These are phyloP conservation scores for Chelonoidis abingdonii DNA, from an alignment of 2,113 vertebrate species.

Conservation along the genomic window DNA sequence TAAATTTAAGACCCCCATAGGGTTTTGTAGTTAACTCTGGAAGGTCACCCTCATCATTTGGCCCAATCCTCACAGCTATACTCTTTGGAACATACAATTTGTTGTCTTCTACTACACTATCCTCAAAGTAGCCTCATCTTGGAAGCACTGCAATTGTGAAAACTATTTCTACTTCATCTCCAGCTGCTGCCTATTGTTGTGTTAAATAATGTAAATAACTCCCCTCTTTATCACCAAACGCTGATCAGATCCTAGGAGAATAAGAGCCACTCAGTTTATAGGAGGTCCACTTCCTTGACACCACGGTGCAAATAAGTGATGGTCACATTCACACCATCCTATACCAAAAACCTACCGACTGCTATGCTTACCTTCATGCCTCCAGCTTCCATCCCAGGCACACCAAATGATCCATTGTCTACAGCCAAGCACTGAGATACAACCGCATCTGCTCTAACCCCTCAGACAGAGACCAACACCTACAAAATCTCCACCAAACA, in stretches of 20 bases:
- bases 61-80: rapidly evolving
- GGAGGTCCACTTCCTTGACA: too few species aligned
- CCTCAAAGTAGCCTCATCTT: neutral
- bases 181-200: neutral
- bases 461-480: too few species aligned
- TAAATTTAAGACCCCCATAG: neutral
- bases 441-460: too few species aligned
- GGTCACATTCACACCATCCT: too few species aligned
- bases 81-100: neutral
- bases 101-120: neutral
- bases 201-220: neutral
- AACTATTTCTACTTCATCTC: neutral
- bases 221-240: neutral
- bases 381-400: too few species aligned
- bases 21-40: neutral
- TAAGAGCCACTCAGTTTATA: neutral
- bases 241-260: neutral
- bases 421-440: too few species aligned
- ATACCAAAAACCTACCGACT: too few species aligned
- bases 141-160: neutral
- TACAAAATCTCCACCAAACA: too few species aligned
- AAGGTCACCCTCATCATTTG: neutral
- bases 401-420: too few species aligned
- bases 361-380: too few species aligned
- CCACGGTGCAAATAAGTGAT: too few species aligned